These are phyloP conservation scores for Pachliopta kotzebuea DNA, from an alignment of 2,888 invertebrate genomes.

Conservation along the genomic window DNA sequence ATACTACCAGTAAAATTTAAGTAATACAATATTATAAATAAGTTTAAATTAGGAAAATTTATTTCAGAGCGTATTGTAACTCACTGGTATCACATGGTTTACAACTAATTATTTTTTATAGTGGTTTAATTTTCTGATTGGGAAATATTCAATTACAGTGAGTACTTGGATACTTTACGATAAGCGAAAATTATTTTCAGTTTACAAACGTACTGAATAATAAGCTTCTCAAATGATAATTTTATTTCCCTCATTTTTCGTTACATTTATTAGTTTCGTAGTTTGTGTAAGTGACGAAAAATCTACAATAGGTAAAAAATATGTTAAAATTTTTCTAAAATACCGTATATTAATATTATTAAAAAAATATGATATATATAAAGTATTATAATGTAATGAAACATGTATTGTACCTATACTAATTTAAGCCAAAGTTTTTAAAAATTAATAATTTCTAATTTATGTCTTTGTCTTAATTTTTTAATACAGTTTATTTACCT, in stretches of 20 bases:
- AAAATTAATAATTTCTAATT: too few relatives aligned
- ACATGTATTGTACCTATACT: background rate
- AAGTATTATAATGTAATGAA: too few relatives aligned
- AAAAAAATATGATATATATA: too few relatives aligned
- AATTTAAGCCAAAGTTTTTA: too few relatives aligned
- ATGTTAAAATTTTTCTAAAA: too few relatives aligned
- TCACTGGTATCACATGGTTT: background rate
- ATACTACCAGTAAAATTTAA: too few relatives aligned
- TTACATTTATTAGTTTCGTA: conserved; percentile 3
- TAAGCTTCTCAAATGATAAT: conserved; percentile 10
- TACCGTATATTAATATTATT: too few relatives aligned
- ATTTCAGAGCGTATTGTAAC: background rate
- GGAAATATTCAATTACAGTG: conserved; percentile 7
- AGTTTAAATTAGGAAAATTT: background rate
- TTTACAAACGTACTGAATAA: background rate
- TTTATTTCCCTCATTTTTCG: conserved; percentile 6
- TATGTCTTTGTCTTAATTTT: background rate
- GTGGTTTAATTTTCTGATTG: background rate
- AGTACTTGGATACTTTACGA: conserved; percentile 14
- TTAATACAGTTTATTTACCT: conserved; percentile 19
- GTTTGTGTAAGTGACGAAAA: background rate
- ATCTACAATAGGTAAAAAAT: conserved; percentile 23
- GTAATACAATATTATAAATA: background rate
- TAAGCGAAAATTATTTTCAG: background rate
- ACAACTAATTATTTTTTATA: background rate